These are phyloP conservation scores for Conus betulinus DNA, from an alignment of 1,140 invertebrate species.

Conservation along the genomic window DNA sequence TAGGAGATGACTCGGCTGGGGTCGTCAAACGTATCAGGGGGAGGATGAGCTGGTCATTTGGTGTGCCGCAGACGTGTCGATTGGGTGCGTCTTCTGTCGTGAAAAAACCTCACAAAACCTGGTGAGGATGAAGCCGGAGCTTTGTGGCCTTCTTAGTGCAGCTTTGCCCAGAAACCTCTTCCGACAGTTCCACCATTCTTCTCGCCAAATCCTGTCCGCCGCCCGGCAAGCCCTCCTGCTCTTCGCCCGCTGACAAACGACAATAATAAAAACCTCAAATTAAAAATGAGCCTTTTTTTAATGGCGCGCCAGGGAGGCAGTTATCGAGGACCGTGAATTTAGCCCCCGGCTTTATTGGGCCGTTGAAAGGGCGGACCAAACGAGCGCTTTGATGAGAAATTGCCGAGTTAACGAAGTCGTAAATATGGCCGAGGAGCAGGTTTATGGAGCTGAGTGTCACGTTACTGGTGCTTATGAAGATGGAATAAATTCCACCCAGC, in stretches of 20 bases:
- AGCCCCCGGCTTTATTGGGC: constrained; percentile 30
- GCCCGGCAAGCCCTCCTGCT: not conserved
- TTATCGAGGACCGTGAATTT: constrained; percentile 31
- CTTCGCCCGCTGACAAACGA: constrained; percentile 36
- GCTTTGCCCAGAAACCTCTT: not conserved
- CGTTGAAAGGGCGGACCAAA: constrained; percentile 30
- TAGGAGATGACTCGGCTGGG: not conserved
- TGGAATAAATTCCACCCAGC: constrained; percentile 38
- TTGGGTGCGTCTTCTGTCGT: constrained; percentile 5
- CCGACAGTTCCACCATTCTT: constrained; percentile 19
- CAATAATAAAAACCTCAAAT: constrained; percentile 45
- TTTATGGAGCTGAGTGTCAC: constrained; percentile 36
- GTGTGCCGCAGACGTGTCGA: not conserved
- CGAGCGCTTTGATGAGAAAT: constrained; percentile 39
- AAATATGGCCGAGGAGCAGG: constrained; percentile 27
- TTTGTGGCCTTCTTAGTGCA: not conserved
- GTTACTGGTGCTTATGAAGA: constrained; percentile 33
- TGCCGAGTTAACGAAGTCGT: constrained; percentile 39
- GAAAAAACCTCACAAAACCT: constrained; percentile 16
- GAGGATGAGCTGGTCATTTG: constrained; percentile 12
- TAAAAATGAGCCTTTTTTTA: constrained; percentile 42
- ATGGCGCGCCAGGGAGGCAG: constrained; percentile 28
- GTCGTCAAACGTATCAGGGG: not conserved
- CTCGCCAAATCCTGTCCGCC: not conserved
- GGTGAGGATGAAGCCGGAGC: not conserved